Evolutionary conservation across 1,140 invertebrate species (phyloP).

Genomic region (Vanessa tameamea): DNA sequence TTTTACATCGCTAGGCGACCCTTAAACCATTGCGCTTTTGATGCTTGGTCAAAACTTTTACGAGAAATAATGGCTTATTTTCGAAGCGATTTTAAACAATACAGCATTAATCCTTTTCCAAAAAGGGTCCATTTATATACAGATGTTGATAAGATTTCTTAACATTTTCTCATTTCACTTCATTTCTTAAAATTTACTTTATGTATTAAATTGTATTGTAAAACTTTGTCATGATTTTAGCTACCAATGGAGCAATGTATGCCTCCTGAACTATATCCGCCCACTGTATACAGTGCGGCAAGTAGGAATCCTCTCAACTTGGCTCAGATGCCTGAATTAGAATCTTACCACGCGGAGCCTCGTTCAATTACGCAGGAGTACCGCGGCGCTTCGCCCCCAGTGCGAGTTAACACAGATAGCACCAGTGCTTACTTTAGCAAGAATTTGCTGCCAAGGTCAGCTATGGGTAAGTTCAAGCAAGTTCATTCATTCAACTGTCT

Average conservation of each 20-base stretch:
- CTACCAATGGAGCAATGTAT: slow-evolving; percentile 39
- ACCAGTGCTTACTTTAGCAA: slow-evolving; percentile 60
- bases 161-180: too few relatives aligned
- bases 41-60: too few relatives aligned
- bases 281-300: slow-evolving; percentile 58
- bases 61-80: too few relatives aligned
- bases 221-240: background rate
- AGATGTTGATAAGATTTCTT: too few relatives aligned
- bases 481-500: background rate
- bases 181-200: background rate
- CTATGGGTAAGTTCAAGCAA: slow-evolving; percentile 6
- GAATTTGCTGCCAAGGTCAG: slow-evolving; percentile 35
- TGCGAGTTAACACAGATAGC: slow-evolving; percentile 57
- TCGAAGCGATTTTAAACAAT: too few relatives aligned
- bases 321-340: slow-evolving; percentile 62
- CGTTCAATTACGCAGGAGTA: slow-evolving; percentile 39
- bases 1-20: too few relatives aligned
- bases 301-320: slow-evolving; percentile 60
- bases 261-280: slow-evolving; percentile 59
- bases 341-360: slow-evolving; percentile 55
- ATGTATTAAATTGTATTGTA: background rate
- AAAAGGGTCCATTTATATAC: too few relatives aligned
- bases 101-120: too few relatives aligned
- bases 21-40: background rate
- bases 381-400: slow-evolving; percentile 57